Percentiles rank a stretch among this genome's conserved stretches.
phyloP scores from a whole-genome alignment of 2,888 invertebrate species.

The Caenorhabditis doughertyi region DNA sequence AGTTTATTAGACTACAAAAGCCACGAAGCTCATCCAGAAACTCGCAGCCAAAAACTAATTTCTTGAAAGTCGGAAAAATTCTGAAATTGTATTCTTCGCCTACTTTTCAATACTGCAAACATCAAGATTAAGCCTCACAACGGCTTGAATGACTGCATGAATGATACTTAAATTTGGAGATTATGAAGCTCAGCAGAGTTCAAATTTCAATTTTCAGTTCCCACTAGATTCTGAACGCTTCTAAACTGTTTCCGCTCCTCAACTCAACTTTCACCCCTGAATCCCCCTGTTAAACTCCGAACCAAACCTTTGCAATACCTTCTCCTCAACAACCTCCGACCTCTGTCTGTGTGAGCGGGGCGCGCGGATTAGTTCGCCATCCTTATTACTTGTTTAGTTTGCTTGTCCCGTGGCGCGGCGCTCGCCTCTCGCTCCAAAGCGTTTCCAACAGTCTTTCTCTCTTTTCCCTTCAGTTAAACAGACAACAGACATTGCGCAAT shows the following conservation, averaged over 20 bases:
- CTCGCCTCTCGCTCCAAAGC: conserved; percentile 4
- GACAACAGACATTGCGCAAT: conserved; percentile 36
- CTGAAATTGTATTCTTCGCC: too few relatives aligned
- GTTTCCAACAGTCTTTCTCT: conserved; percentile 51
- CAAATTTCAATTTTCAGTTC: too few relatives aligned
- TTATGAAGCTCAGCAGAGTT: too few relatives aligned
- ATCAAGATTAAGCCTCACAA: too few relatives aligned
- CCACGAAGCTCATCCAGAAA: too few relatives aligned
- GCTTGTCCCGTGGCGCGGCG: conserved; percentile 24
- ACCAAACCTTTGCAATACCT: too few relatives aligned
- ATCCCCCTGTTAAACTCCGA: not conserved
- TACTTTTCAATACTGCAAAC: too few relatives aligned
- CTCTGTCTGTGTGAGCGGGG: not conserved
- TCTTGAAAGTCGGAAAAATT: too few relatives aligned
- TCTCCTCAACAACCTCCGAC: conserved; percentile 57
- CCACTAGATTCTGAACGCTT: not conserved
- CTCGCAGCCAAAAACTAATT: too few relatives aligned
- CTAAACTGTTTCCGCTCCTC: conserved; percentile 1
- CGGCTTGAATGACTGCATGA: too few relatives aligned
- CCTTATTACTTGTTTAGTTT: conserved; percentile 63
- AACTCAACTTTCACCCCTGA: not conserved
- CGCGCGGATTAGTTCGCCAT: conserved; percentile 51
- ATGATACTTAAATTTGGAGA: too few relatives aligned
- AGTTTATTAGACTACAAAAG: too few relatives aligned
- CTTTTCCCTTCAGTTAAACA: not conserved